Evolutionary conservation across 1,140 invertebrate species (phyloP).

Genomic region (Drosophila grimshawi): DNA sequence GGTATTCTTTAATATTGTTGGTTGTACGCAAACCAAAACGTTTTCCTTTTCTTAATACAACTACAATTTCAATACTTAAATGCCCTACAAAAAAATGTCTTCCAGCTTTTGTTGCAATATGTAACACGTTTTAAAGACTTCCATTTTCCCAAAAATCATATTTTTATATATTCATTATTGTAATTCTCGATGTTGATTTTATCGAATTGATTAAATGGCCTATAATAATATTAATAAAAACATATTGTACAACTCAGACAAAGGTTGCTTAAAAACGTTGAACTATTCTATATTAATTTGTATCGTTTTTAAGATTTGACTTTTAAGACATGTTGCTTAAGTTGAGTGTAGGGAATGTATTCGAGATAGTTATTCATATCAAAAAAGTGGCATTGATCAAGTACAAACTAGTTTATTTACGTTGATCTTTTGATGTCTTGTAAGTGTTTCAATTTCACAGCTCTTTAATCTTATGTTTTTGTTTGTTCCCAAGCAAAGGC

Average conservation of each 20-base stretch:
- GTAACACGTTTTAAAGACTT: not conserved
- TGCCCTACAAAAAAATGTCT: not conserved
- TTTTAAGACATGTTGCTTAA: too few species aligned
- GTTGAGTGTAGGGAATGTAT: too few species aligned
- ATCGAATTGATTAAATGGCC: too few species aligned
- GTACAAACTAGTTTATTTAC: too few species aligned
- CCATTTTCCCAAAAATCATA: not conserved
- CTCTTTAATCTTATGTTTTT: not conserved
- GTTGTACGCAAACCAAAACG: conserved; percentile 18
- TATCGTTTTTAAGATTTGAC: too few species aligned
- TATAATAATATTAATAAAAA: too few species aligned
- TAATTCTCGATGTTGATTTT: too few species aligned
- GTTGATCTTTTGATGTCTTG: not conserved
- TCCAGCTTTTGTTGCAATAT: not conserved
- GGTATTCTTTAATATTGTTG: conserved; percentile 41
- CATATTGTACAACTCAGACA: too few species aligned
- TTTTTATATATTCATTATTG: not conserved
- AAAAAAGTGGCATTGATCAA: too few species aligned
- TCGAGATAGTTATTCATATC: too few species aligned
- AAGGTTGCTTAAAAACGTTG: too few species aligned
- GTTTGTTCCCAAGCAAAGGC: conserved; percentile 2
- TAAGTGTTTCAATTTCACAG: conserved; percentile 1
- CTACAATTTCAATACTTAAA: not conserved
- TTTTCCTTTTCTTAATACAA: conserved; percentile 16
- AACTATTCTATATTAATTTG: too few species aligned